A percentile compares a stretch with the other conserved stretches of the same genome.
phyloP scores from a whole-genome alignment of 1,140 invertebrate species.

The Aricia agestis region DNA sequence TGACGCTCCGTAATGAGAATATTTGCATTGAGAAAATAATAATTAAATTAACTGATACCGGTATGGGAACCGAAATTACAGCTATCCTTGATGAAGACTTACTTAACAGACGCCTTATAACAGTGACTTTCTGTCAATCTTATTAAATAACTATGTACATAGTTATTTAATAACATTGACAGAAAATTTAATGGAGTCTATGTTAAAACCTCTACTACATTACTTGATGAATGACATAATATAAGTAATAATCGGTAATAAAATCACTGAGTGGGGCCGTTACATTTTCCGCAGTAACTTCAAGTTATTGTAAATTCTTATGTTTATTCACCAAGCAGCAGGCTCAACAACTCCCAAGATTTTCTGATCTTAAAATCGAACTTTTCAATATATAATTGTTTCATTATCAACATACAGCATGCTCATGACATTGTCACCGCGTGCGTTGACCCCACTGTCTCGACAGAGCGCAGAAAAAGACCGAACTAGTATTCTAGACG shows the following conservation, averaged over 20 bases:
- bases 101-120: background rate
- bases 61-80: background rate
- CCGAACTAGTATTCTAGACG: slow-evolving; percentile 55
- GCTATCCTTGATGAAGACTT: background rate
- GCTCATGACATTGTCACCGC: slow-evolving; percentile 29
- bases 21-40: background rate
- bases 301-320: no score
- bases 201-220: no score
- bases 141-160: no score
- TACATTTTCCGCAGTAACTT: no score
- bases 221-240: no score
- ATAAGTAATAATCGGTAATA: no score
- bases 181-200: no score
- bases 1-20: background rate
- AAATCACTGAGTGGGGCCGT: no score
- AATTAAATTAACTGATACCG: background rate
- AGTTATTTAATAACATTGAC: no score
- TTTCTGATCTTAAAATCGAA: background rate
- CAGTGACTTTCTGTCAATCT: no score
- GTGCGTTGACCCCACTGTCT: slow-evolving; percentile 63
- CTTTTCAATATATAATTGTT: background rate
- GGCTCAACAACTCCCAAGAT: no score
- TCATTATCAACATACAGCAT: background rate
- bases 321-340: no score
- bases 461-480: slow-evolving; percentile 61